Base-by-base conservation (phyloP, 2,113 vertebrate genomes). In the Pardalotus punctatus region DNA sequence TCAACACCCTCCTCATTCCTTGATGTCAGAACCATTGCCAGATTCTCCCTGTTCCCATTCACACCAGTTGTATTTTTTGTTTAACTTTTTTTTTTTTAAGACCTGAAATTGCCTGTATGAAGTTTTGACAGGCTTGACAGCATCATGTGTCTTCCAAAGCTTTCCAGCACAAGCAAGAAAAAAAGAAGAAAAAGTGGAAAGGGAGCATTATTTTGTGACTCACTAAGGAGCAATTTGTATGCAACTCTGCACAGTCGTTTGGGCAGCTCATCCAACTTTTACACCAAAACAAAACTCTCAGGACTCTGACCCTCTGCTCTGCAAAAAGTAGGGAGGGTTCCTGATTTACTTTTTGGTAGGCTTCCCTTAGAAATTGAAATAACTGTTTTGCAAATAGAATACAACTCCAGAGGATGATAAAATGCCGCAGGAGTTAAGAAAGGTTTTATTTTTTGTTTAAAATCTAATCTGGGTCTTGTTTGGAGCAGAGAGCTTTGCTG, bases 51-150 rank as follows among this genome's bases (percentile, higher is more conserved):
- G 54, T 85, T 90, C 92, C 57, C 82, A 69, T 91, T 96, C 93
- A 90, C 81, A 85, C 33, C 5, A 21, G 45, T 14, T 42, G 51
- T 33, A 11, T 45, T 51, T 36, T 72, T 82, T 50, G 29, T 53
- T 58, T 40, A 65, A 24, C 9, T 50, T 54, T 40, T 78, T 38
- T 60, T 79, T 45, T 76, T 70, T 76, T 62, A 1, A 36, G 21
- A 86, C 51, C 47, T 74, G 38, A 90, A 83, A 86, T 36, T 48
- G 53, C 48, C 74, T 90, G 10, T 9, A 43, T 90, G 90, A 93
- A 88, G 64, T 95, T 96, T 93, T 96, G 96, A 96, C 94, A 94
- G 62, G 19, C 56, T 78, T 95, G 95, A 95, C 92, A 93, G 93
- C 82, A 88, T 93, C 62, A 10, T 88, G 90, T 61, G 72, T 77